Evolutionary conservation across 2,113 vertebrate species (phyloP).

Genomic region (Phalacrocorax aristotelis): DNA sequence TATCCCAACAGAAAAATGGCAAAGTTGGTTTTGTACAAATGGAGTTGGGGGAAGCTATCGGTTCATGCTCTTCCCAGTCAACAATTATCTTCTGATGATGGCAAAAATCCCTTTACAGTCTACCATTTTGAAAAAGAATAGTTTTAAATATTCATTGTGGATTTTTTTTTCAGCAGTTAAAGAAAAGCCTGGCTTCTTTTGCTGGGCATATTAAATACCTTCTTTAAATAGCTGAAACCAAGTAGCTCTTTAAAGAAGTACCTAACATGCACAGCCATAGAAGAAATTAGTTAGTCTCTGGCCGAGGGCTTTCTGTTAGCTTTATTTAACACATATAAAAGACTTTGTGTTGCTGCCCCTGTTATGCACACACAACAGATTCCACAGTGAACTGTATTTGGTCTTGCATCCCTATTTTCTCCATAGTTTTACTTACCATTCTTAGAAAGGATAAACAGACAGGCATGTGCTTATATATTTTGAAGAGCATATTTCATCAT

Average conservation of each 20-base stretch:
- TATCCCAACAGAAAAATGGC: not conserved
- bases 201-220: not conserved
- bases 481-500: conserved; percentile 27
- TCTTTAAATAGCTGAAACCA: not conserved
- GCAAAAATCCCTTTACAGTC: not conserved
- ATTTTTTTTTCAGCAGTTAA: not conserved
- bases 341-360: not conserved
- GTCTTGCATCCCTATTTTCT: not conserved
- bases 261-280: not conserved
- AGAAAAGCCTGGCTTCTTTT: not conserved
- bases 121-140: not conserved
- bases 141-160: not conserved
- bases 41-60: not conserved
- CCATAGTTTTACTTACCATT: not conserved
- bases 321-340: not conserved
- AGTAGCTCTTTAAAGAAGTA: not conserved
- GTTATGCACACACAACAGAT: not conserved
- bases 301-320: not conserved
- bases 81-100: not conserved
- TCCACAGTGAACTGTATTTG: not conserved
- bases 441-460: not conserved
- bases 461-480: not conserved
- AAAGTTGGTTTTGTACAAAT: not conserved
- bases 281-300: not conserved
- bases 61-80: not conserved